Evolutionary conservation across 2,888 invertebrate species (phyloP).

Genomic region (Standfussiana lucernea): DNA sequence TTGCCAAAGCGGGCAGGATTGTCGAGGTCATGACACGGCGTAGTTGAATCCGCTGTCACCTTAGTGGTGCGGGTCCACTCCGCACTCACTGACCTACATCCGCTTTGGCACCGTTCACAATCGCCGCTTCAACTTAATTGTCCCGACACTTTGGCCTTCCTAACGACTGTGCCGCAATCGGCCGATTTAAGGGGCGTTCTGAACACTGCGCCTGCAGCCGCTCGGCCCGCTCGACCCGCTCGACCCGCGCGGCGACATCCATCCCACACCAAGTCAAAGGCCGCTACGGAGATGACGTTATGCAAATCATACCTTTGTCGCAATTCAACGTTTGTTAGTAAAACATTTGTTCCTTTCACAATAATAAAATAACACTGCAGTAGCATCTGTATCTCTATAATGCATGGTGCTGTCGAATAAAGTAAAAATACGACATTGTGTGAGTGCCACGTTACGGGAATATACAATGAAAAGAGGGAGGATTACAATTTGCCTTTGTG

Average conservation of each 20-base stretch:
- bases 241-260: conserved; percentile 72
- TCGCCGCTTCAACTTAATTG: conserved; percentile 91
- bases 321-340: conserved; percentile 81
- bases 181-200: conserved; percentile 87
- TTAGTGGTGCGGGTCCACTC: conserved; percentile 86
- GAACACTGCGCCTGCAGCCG: conserved; percentile 78
- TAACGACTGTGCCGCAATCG: conserved; percentile 90
- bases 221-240: conserved; percentile 72
- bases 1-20: conserved; percentile 81
- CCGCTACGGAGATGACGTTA: conserved; percentile 82
- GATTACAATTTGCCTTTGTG: conserved; percentile 91
- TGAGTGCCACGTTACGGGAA: conserved; percentile 83
- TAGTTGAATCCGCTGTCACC: conserved; percentile 81
- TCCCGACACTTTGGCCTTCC: conserved; percentile 89
- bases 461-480: conserved; percentile 86
- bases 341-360: conserved; percentile 76
- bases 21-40: conserved; percentile 79
- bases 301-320: conserved; percentile 82
- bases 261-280: conserved; percentile 78
- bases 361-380: conserved; percentile 73
- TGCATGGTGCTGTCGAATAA: conserved; percentile 73
- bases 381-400: conserved; percentile 69
- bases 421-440: conserved; percentile 83
- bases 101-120: conserved; percentile 90
- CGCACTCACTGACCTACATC: conserved; percentile 88